Evolutionary conservation across 2,888 invertebrate genomes (phyloP), one percentile per base, ranked within the genome.

Genomic region (Abscondita cerata): DNA sequence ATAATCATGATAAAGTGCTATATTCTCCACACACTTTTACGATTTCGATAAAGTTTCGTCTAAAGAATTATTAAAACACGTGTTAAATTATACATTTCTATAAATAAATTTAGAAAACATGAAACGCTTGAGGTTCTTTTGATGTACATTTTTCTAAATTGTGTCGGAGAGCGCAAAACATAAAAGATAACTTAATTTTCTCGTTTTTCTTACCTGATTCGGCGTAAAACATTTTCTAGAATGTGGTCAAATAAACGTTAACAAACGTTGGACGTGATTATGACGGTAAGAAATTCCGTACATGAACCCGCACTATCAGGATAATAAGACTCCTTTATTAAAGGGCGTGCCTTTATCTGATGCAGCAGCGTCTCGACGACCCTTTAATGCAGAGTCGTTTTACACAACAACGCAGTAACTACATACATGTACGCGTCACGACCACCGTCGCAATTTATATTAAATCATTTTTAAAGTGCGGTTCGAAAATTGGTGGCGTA

Each of bases 321-420:
- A 57, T 48, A 57, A 62, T 62, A 62, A 62, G 56, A 56, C 52
- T 56, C 53, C 52, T 52, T 62, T 62, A 57, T 62, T 47, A 20
- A 41, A 47, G 62, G 57, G 62, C 56, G 62, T 62, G 50, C 50
- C 62, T 52, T 57, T 62, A 52, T 57, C 56, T 57, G 53, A 48
- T 53, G 53, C 53, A 38, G 36, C 48, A 25, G 56, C 56, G 50
- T 50, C 56, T 50, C 56, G 50, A 15, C 55, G 52, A 52, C 50
- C 50, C 36, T 38, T 33, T 52, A 51, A 52, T 58, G 51, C 58
- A 50, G 44, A 44, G 33, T 51, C 58, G 51, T 52, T 56, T 56
- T 56, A 34, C 58, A 58, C 44, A 58, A 52, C 52, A 52, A 33
- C 58, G 56, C 50, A 50, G 56, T 50, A 50, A 50, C 56, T 50